Evolutionary conservation across 2,888 invertebrate genomes (phyloP).

Genomic region (Sphaeridia pumilis): DNA sequence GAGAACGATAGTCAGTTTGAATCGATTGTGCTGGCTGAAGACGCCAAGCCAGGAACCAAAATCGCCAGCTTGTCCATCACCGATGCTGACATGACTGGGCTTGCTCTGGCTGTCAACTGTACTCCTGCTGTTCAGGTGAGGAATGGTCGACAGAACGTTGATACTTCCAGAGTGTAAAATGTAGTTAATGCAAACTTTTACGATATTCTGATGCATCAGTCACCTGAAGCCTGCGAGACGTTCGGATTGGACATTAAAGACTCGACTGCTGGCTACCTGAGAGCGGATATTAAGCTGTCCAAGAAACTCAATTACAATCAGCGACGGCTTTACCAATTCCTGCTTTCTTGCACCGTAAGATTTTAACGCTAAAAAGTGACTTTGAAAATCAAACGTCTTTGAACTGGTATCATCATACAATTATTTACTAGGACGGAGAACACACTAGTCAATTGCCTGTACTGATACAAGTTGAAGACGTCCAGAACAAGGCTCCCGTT

Average conservation of each 20-base stretch:
- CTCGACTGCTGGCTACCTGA: constrained; percentile 50
- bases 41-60: constrained; percentile 57
- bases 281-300: constrained; percentile 60
- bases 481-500: constrained; percentile 75
- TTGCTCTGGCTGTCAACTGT: constrained; percentile 63
- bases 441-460: constrained; percentile 61
- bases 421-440: constrained; percentile 73
- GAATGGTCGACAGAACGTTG: too few relatives aligned
- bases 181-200: too few relatives aligned
- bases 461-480: constrained; percentile 66
- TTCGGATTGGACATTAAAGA: constrained; percentile 54
- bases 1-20: constrained; percentile 63
- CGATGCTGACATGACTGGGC: constrained; percentile 69
- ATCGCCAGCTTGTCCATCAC: constrained; percentile 62
- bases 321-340: constrained; percentile 63
- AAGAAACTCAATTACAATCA: constrained; percentile 63
- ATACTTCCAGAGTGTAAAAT: not conserved
- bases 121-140: too few relatives aligned
- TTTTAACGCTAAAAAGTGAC: too few relatives aligned
- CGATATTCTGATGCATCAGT: too few relatives aligned
- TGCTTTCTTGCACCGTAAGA: constrained; percentile 63
- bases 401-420: too few relatives aligned
- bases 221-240: constrained; percentile 57
- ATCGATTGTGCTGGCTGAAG: constrained; percentile 58
- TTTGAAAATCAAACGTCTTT: too few relatives aligned